These are phyloP conservation scores for Argyra leucocephala DNA, from an alignment of 2,888 invertebrate species.

Conservation along the genomic window DNA sequence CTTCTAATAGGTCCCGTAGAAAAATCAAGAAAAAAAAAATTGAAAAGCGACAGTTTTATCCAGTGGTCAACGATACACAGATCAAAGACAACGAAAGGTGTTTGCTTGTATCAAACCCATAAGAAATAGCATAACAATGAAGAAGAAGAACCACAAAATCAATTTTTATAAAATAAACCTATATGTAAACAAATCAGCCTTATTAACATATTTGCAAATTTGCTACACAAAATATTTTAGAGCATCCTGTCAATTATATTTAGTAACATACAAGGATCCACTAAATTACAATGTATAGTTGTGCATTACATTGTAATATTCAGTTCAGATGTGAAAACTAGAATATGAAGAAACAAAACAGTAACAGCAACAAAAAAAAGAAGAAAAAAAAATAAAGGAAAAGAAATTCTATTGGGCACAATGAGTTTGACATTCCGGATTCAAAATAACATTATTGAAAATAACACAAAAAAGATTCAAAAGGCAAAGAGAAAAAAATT, in stretches of 20 bases:
- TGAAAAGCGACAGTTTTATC: too few species aligned
- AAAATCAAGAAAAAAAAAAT: too few species aligned
- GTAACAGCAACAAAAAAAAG: neutral
- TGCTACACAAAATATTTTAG: too few species aligned
- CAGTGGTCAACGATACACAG: too few species aligned
- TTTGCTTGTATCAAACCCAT: too few species aligned
- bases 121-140: too few species aligned
- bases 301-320: neutral
- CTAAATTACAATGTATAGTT: neutral
- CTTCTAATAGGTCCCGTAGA: too few species aligned
- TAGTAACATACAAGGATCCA: neutral
- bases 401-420: neutral
- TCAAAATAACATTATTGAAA: neutral
- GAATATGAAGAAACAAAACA: neutral
- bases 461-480: neutral
- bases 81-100: too few species aligned
- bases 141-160: too few species aligned
- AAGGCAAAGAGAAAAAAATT: neutral
- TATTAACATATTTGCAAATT: too few species aligned
- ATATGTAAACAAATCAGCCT: too few species aligned
- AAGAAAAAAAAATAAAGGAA: neutral
- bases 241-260: neutral
- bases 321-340: neutral
- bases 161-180: too few species aligned
- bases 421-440: slow-evolving; percentile 3